These are phyloP conservation scores for Thomomys bottae DNA, from an alignment of 2,113 vertebrate species.

Conservation along the genomic window DNA sequence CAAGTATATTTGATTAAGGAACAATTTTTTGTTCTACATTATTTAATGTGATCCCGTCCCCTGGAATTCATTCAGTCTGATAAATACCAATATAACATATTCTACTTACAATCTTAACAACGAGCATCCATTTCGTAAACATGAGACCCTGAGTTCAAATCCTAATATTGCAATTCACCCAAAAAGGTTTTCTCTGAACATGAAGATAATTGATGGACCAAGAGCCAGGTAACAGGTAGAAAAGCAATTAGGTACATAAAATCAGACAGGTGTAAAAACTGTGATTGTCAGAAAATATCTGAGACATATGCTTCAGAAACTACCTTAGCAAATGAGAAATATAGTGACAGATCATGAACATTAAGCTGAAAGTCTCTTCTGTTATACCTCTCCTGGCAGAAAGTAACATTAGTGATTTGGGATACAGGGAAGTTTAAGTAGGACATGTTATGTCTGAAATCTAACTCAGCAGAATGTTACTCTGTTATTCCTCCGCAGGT, in stretches of 20 bases:
- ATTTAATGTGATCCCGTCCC: not conserved
- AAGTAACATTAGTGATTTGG: not conserved
- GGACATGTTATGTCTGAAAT: not conserved
- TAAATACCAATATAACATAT: not conserved
- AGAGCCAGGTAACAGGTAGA: not conserved
- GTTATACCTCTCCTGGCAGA: not conserved
- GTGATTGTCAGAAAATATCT: not conserved
- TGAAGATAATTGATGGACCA: not conserved
- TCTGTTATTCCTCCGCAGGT: not conserved
- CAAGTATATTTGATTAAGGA: not conserved
- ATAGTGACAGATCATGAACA: not conserved
- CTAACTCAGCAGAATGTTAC: not conserved
- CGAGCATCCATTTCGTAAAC: too few relatives aligned
- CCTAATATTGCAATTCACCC: too few relatives aligned
- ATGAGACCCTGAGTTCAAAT: too few relatives aligned
- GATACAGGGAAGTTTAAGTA: not conserved
- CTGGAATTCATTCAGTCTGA: not conserved
- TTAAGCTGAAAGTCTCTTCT: not conserved
- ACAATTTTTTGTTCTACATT: not conserved
- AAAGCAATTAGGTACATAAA: not conserved
- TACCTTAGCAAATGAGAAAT: not conserved
- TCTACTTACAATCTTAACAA: not conserved
- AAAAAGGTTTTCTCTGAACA: not conserved
- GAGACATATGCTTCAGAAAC: not conserved
- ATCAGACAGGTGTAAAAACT: not conserved